These are phyloP conservation scores for Ursus arctos DNA, from an alignment of 2,113 vertebrate species.

Conservation along the genomic window DNA sequence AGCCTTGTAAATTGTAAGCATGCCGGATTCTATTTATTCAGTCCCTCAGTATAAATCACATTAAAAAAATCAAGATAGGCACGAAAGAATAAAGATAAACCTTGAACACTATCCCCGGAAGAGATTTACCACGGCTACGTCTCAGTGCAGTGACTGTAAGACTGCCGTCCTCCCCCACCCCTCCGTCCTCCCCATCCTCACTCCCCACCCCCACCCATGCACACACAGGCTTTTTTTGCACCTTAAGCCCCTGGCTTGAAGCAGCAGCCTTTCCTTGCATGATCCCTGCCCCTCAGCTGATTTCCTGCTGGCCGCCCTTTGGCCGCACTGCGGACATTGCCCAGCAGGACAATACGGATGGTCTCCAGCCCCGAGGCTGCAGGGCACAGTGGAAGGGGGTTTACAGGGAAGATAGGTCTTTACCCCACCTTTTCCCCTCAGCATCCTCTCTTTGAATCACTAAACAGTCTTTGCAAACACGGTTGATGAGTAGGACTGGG, in stretches of 20 bases:
- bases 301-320: accelerated
- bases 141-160: accelerated
- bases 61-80: not conserved
- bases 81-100: not conserved
- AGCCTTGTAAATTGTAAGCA: not conserved
- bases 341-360: accelerated
- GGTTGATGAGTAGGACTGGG: too few species aligned
- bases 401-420: accelerated
- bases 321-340: not conserved
- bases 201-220: not conserved
- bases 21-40: not conserved
- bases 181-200: accelerated
- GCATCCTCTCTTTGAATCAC: not conserved
- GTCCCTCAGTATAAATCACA: not conserved
- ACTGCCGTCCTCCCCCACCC: accelerated
- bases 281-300: not conserved
- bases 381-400: accelerated
- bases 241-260: not conserved
- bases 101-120: not conserved
- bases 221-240: not conserved
- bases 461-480: too few species aligned
- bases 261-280: not conserved
- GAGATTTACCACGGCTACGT: not conserved
- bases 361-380: not conserved
- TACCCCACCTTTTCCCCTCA: accelerated